Percentiles rank a stretch among this genome's conserved stretches.
These are phyloP conservation scores for Brachyhypopomus occidentalis DNA, from an alignment of 2,113 vertebrate species.

Conservation along the genomic window DNA sequence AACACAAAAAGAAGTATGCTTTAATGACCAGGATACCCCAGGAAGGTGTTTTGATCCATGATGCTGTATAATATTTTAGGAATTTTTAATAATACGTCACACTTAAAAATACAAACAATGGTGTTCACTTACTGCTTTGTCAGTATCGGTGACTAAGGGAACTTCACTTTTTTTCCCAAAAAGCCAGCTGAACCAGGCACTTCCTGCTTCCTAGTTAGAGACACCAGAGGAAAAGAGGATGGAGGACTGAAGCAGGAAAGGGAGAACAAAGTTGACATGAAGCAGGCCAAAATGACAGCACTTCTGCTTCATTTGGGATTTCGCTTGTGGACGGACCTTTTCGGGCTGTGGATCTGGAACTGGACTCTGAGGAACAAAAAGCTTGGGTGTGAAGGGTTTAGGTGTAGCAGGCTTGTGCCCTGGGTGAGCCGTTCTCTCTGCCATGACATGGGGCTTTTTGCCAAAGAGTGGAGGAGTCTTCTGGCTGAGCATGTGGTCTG, in stretches of 20 bases:
- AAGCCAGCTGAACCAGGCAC: conserved; percentile 5
- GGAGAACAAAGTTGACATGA: neutral
- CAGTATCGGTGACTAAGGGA: neutral
- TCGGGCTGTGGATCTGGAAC: neutral
- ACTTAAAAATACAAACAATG: neutral
- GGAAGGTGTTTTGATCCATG: neutral
- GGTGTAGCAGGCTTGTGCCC: neutral
- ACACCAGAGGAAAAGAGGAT: neutral
- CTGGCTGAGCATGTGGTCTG: neutral
- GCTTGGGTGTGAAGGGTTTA: neutral
- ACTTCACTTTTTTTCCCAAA: conserved; percentile 7
- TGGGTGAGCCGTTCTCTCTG: neutral
- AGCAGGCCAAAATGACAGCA: neutral
- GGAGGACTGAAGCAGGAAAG: neutral
- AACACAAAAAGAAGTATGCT: neutral
- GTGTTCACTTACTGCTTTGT: conserved; percentile 1
- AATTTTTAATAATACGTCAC: neutral
- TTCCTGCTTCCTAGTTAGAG: conserved; percentile 1
- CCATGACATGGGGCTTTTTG: conserved; percentile 1
- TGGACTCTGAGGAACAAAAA: conserved; percentile 12
- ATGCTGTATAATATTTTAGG: neutral
- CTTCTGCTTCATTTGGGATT: neutral
- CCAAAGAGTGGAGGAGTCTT: neutral
- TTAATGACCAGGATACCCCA: neutral
- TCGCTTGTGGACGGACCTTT: neutral